A percentile compares a stretch with the other conserved stretches of the same genome.
These are phyloP conservation scores for Lethocerus indicus DNA, from an alignment of 1,140 invertebrate species.

Conservation along the genomic window DNA sequence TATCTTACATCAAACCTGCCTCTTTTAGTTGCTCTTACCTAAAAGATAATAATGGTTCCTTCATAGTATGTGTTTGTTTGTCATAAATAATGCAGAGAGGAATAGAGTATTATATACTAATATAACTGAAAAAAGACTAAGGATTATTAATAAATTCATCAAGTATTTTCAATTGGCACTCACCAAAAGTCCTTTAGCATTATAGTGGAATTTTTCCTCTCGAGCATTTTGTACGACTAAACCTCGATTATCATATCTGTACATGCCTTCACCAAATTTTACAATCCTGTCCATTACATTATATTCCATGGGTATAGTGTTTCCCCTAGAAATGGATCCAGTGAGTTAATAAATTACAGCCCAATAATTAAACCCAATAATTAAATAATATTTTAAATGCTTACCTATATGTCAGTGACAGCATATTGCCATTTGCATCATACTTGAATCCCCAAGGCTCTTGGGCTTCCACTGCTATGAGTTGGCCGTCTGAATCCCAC, in stretches of 20 bases:
- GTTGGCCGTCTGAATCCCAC: slow-evolving; percentile 79
- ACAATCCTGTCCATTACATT: slow-evolving; percentile 77
- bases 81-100: not conserved
- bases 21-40: slow-evolving; percentile 57
- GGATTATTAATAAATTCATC: not conserved
- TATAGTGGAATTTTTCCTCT: slow-evolving; percentile 85
- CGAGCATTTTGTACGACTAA: slow-evolving; percentile 79
- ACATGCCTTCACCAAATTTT: slow-evolving; percentile 77
- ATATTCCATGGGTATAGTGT: slow-evolving; percentile 80
- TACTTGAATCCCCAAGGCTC: slow-evolving; percentile 91
- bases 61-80: not conserved
- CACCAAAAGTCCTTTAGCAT: slow-evolving; percentile 69
- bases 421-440: slow-evolving; percentile 85
- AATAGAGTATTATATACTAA: not conserved
- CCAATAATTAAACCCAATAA: too few species aligned
- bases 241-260: slow-evolving; percentile 78
- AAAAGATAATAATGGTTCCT: slow-evolving; percentile 4
- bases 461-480: slow-evolving; percentile 73
- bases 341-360: too few species aligned
- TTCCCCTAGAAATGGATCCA: slow-evolving; percentile 39
- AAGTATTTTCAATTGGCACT: slow-evolving; percentile 4
- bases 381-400: too few species aligned
- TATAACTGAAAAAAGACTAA: not conserved
- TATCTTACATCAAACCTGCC: slow-evolving; percentile 86
- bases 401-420: slow-evolving; percentile 59